Base-by-base conservation (phyloP, 2,888 invertebrate genomes). In the Drosophila pegasa region DNA sequence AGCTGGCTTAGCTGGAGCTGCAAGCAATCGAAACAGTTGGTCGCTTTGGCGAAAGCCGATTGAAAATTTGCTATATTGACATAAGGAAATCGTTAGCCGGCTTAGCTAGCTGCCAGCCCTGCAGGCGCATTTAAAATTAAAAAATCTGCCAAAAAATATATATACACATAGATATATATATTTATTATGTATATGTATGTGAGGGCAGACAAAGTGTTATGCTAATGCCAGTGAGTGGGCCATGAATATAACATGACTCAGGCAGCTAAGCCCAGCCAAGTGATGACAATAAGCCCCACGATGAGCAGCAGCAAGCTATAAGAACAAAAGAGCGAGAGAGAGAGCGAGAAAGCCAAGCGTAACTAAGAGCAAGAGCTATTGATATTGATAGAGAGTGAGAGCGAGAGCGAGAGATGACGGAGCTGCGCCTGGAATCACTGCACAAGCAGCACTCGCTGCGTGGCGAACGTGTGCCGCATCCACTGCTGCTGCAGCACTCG, bases 81-180 rank as follows among this genome's bases (percentile, higher is more conserved):
- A 87, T 70, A 88, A 77, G 88, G 73, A 85, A 88, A 88, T 81
- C 85, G 89, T 88, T 85, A 89, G 85, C 88, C 85, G 80, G 88
- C 78, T 88, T 79, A 89, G 68, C 71, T 48, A 40, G 56, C 57
- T 67, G 41, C 8, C 20, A 54, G 35, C 51, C 70, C 68, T 59
- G 55, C 41, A 71, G 60, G 67, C 70, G 43, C 68, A 83, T 83
- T 83, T 86, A 78, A 83, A 83, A 83, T 86, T 86, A 83, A 76
- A 83, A 80, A 43, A 43, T 52, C 27, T 9, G n/a, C 37, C 8
- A 12, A 27, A 72, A 38, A 1, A 71, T 59, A 78, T 45, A 78
- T 14, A 64, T 10, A 38, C 4, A 63, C 2, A 50, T 10, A 20
- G 16, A 51, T 22, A 62, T 52, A 33, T 33, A 38, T 33, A 18